phyloP scores from a whole-genome alignment of 2,113 vertebrate genomes.

The Progne subis region DNA sequence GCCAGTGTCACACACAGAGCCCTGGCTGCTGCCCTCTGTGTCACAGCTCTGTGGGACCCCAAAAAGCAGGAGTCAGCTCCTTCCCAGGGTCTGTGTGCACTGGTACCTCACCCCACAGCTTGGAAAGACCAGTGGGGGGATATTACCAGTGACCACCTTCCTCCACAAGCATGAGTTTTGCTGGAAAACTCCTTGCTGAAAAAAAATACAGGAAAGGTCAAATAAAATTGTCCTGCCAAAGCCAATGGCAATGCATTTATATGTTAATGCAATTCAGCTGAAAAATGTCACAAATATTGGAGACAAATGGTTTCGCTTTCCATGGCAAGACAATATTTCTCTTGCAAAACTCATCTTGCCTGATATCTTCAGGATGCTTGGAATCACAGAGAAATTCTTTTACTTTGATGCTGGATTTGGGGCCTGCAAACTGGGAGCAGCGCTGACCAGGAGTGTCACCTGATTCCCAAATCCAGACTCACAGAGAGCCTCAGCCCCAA shows the following conservation, averaged over 20 bases:
- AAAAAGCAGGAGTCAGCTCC: not conserved
- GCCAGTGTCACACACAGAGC: not conserved
- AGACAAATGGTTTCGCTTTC: not conserved
- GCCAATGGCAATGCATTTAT: not conserved
- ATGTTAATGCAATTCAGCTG: not conserved
- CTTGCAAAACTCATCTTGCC: not conserved
- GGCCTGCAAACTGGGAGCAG: not conserved
- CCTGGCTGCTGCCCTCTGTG: not conserved
- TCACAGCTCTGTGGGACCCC: not conserved
- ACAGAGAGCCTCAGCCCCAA: not conserved
- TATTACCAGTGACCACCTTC: not conserved
- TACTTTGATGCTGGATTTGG: not conserved
- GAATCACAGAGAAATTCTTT: not conserved
- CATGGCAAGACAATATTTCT: not conserved
- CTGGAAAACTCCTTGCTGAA: not conserved
- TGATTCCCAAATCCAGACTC: not conserved
- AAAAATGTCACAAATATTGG: not conserved
- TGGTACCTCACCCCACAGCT: not conserved
- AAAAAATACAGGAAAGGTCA: not conserved
- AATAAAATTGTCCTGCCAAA: not conserved
- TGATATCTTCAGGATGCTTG: not conserved
- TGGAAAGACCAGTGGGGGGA: not conserved
- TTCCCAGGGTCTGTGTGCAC: not conserved
- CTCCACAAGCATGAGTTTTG: not conserved
- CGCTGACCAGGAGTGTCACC: not conserved